phyloP scores from a whole-genome alignment of 2,888 invertebrate species.

The Teleogryllus oceanicus region DNA sequence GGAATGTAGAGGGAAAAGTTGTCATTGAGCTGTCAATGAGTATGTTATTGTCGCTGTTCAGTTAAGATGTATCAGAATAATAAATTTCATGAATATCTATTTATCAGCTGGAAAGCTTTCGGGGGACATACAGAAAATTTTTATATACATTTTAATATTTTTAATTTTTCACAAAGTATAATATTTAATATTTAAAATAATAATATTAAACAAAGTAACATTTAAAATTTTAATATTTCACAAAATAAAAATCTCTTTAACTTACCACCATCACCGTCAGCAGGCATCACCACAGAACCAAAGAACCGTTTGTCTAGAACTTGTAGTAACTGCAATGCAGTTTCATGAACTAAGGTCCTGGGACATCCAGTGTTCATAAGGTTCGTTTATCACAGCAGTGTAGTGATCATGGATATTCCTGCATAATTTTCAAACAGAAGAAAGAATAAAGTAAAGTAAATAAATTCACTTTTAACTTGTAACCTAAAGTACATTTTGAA shows the following conservation, averaged over 20 bases:
- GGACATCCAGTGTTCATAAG: conserved; percentile 94
- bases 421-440: conserved; percentile 38
- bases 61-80: no score
- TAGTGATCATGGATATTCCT: conserved; percentile 97
- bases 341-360: conserved; percentile 87
- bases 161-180: no score
- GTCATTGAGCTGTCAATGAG: no score
- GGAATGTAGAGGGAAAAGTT: no score
- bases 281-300: conserved; percentile 65
- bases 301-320: conserved; percentile 93
- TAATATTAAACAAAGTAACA: no score
- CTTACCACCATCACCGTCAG: conserved; percentile 60
- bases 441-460: conserved; percentile 4
- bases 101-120: no score
- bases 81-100: no score
- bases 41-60: no score
- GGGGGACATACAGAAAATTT: no score
- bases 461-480: neutral
- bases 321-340: conserved; percentile 90
- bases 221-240: no score
- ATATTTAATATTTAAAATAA: no score
- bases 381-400: conserved; percentile 95
- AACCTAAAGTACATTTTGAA: neutral
- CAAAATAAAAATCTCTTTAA: no score
- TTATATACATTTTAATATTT: conserved; percentile 29